Evolutionary conservation across 2,888 invertebrate species (phyloP).

Genomic region (Ametastegia equiseti): DNA sequence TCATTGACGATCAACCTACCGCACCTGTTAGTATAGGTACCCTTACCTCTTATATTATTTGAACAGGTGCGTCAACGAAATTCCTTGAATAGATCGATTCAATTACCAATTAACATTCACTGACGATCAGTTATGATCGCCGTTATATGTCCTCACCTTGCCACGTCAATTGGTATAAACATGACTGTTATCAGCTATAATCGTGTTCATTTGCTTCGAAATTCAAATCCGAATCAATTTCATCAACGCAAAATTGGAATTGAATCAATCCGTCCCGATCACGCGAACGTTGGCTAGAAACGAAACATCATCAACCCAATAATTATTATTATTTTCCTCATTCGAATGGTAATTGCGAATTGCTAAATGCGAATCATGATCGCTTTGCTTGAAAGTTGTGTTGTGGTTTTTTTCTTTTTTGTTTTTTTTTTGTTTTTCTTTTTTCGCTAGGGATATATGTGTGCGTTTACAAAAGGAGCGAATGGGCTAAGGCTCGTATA

Average conservation of each 20-base stretch:
- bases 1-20: not conserved
- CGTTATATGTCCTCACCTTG: not conserved
- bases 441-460: too few relatives aligned
- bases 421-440: too few relatives aligned
- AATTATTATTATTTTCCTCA: not conserved
- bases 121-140: not conserved
- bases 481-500: not conserved
- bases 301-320: not conserved
- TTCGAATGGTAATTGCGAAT: not conserved
- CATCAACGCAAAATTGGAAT: not conserved
- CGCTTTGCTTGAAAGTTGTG: too few relatives aligned
- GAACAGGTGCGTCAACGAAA: conserved; percentile 32
- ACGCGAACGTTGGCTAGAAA: not conserved
- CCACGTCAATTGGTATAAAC: not conserved
- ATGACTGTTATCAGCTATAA: conserved; percentile 2
- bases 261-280: not conserved
- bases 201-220: conserved; percentile 5
- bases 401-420: too few relatives aligned
- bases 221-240: not conserved
- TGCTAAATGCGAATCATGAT: too few relatives aligned
- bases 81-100: conserved; percentile 4
- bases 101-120: conserved; percentile 34
- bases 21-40: conserved; percentile 14
- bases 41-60: conserved; percentile 32
- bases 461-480: not conserved